Evolutionary conservation across 2,113 vertebrate species (phyloP).

Genomic region (Loxodonta africana): DNA sequence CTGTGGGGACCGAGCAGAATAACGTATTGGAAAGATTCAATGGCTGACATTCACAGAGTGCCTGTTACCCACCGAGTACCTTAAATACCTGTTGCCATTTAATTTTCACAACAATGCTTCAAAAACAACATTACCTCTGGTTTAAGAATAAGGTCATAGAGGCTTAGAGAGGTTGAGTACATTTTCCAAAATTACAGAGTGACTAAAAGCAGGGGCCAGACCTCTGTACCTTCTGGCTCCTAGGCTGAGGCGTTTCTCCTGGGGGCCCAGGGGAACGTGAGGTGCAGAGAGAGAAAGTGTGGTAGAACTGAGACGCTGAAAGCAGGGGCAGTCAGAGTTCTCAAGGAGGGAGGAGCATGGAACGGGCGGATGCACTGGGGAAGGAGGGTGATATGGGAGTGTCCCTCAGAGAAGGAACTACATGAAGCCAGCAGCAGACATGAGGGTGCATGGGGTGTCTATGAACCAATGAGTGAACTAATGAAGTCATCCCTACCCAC

Average conservation of each 20-base stretch:
- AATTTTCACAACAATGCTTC: background rate
- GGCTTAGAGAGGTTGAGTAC: too few species aligned
- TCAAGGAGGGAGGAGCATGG: too few species aligned
- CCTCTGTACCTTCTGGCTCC: rapidly evolving
- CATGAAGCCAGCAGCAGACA: too few species aligned
- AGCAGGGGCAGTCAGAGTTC: too few species aligned
- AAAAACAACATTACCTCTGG: background rate
- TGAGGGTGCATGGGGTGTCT: rapidly evolving
- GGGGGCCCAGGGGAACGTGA: too few species aligned
- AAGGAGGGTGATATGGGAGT: background rate
- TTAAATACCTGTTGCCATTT: rapidly evolving
- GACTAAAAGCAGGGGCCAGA: too few species aligned
- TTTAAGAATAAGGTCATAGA: background rate
- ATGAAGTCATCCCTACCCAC: rapidly evolving
- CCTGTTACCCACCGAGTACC: rapidly evolving
- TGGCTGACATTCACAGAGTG: rapidly evolving
- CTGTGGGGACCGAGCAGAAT: background rate
- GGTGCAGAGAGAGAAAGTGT: rapidly evolving
- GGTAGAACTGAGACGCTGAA: too few species aligned
- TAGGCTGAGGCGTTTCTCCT: background rate
- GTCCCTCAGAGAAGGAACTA: too few species aligned
- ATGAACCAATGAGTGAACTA: background rate
- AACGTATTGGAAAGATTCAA: background rate
- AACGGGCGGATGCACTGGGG: too few species aligned
- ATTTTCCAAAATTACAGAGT: rapidly evolving